Evolutionary conservation across 2,797 vertebrate genomes (phyloP), one percentile per base, ranked within the genome.

Genomic region (Megalops cyprinoides): DNA sequence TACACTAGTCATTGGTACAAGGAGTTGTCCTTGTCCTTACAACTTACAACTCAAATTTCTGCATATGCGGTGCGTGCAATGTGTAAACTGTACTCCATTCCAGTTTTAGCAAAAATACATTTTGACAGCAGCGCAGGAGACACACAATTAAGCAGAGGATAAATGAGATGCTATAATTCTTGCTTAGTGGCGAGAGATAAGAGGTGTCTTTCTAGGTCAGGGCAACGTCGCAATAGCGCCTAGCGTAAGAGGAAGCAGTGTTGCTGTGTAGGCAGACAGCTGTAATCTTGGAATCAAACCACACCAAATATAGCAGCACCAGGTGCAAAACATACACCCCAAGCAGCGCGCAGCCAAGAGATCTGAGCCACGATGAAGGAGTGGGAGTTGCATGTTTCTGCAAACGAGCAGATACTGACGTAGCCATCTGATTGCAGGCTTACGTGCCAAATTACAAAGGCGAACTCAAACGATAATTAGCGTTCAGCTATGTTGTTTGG

Each of bases 231-330:
- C 62, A 39, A 39, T 37, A 15, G 15, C 37, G 5, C 65, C 37
- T 18, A 28, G 65, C 23, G 20, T n/a, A 20, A 23, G 18, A 42
- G 7, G 65, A 69, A 37, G 20, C 37, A 5, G 65, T n/a, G 65
- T 20, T 42, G 37, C 65, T 69, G 65, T 69, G 65, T n/a, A 39
- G 65, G 65, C 65, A 69, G 65, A 69, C 65, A 42, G 65, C 65
- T 69, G 65, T 69, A 69, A 69, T 69, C 65, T 69, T n/a, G 65
- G 65, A n/a, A 69, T 69, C 65, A 69, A 69, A 69, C 65, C 65
- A 42, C 65, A 69, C 65, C 65, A 44, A 69, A 69, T 69, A 42
- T 69, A 69, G 65, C 65, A 42, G 65, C 37, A 9, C 34, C 65
- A 69, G 65, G 65, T 69, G 65, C 65, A 42, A 9, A 69, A 44